Evolutionary conservation across 1,140 invertebrate genomes (phyloP).

Genomic region (Drosophila ficusphila): DNA sequence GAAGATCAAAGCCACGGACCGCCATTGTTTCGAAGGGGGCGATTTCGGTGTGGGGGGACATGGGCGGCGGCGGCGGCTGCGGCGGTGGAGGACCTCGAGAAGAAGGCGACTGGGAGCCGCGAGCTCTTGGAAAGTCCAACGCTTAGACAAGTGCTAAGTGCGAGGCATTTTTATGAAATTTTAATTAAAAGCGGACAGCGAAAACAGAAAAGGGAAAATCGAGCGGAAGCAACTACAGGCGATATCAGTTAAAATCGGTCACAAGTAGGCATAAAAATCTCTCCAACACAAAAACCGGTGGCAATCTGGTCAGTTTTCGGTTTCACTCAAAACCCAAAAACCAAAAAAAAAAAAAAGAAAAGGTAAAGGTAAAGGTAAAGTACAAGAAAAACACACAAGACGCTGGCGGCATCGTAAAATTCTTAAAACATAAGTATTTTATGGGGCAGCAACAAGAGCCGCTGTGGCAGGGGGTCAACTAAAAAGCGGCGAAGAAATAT

Average conservation of each 20-base stretch:
- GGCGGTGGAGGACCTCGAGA: slow-evolving; percentile 20
- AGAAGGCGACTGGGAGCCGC: slow-evolving; percentile 26
- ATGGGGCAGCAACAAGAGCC: slow-evolving; percentile 55
- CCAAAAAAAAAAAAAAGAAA: slow-evolving; percentile 22
- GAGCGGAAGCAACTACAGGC: slow-evolving; percentile 60
- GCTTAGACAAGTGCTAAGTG: slow-evolving; percentile 75
- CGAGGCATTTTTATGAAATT: slow-evolving; percentile 64
- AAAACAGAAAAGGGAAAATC: slow-evolving; percentile 58
- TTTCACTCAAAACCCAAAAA: slow-evolving; percentile 47
- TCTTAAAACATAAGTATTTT: slow-evolving; percentile 80
- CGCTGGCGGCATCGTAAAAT: slow-evolving; percentile 75
- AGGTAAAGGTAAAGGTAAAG: slow-evolving; percentile 46
- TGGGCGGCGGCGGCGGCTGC: slow-evolving; percentile 6
- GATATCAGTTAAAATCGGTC: slow-evolving; percentile 36
- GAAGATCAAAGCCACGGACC: slow-evolving; percentile 71
- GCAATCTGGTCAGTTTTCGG: slow-evolving; percentile 66
- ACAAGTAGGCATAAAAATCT: slow-evolving; percentile 71
- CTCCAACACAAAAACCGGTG: slow-evolving; percentile 71
- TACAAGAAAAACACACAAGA: slow-evolving; percentile 51
- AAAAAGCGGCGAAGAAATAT: slow-evolving; percentile 56
- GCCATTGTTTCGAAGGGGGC: slow-evolving; percentile 63
- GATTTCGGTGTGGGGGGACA: not conserved
- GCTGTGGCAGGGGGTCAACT: slow-evolving; percentile 31
- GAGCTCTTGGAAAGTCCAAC: slow-evolving; percentile 60
- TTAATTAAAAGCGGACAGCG: slow-evolving; percentile 58